These are phyloP conservation scores for Molorchus minor DNA, from an alignment of 2,888 invertebrate species.

Conservation along the genomic window DNA sequence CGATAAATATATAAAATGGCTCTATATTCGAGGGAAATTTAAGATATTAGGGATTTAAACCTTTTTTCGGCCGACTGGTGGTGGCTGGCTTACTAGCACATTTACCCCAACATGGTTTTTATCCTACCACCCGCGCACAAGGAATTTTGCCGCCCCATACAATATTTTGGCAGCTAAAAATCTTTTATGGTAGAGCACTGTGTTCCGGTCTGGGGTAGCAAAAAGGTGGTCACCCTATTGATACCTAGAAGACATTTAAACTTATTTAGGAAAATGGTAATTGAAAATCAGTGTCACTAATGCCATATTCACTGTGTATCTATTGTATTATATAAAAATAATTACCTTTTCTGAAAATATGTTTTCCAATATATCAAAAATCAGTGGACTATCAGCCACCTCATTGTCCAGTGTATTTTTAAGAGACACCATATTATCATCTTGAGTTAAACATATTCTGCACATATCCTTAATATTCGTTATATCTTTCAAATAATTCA, in stretches of 20 bases:
- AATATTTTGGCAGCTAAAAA: too few species aligned
- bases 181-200: background rate
- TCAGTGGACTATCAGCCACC: background rate
- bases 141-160: too few species aligned
- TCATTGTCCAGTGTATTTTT: background rate
- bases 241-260: background rate
- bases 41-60: slow-evolving; percentile 15
- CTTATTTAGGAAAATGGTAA: background rate
- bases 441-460: slow-evolving; percentile 7
- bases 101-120: too few species aligned
- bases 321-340: background rate
- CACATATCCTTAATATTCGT: background rate
- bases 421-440: slow-evolving; percentile 1
- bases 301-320: background rate
- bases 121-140: too few species aligned
- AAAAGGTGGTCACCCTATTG: background rate
- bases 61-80: slow-evolving; percentile 21
- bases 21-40: slow-evolving; percentile 14
- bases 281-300: background rate
- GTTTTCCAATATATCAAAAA: background rate
- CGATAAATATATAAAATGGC: background rate
- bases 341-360: slow-evolving; percentile 7
- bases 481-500: background rate
- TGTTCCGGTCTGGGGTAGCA: background rate
- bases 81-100: slow-evolving; percentile 25